Conservation (phyloP, 2,113 vertebrate genomes). For the Clarias gariepinus region DNA sequence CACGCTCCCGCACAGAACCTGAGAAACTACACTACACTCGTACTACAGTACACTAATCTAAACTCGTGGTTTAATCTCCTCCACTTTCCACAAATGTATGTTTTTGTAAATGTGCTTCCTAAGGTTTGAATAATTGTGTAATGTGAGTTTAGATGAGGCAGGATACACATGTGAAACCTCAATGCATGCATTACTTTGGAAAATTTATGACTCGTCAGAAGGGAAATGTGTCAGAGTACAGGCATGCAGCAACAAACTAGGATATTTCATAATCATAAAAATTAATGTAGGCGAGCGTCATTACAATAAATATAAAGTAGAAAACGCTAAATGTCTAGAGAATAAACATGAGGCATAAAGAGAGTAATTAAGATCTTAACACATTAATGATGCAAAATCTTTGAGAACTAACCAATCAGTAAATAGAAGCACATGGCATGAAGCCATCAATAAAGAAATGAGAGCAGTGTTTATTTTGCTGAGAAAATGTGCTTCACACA, state of each 20-base stretch:
- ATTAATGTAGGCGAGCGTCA: background rate
- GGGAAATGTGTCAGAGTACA: background rate
- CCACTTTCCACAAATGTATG: background rate
- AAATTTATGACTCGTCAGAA: background rate
- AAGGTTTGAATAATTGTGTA: background rate
- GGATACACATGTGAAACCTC: background rate
- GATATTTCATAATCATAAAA: conserved; percentile 9
- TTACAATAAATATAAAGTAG: background rate
- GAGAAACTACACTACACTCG: background rate
- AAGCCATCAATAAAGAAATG: background rate
- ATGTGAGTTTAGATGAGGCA: background rate
- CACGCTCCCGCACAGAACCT: background rate
- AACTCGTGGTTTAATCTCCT: background rate
- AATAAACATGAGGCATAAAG: background rate
- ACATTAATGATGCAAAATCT: background rate
- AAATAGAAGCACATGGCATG: background rate
- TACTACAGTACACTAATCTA: background rate
- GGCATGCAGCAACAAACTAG: background rate
- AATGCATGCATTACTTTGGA: background rate
- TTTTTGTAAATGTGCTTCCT: background rate
- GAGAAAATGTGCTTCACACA: background rate
- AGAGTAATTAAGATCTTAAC: background rate
- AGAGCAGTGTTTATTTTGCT: background rate
- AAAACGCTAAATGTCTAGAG: background rate
- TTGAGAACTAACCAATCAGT: background rate